Evolutionary conservation across 2,113 vertebrate genomes (phyloP).

Genomic region (Anhinga rufa): DNA sequence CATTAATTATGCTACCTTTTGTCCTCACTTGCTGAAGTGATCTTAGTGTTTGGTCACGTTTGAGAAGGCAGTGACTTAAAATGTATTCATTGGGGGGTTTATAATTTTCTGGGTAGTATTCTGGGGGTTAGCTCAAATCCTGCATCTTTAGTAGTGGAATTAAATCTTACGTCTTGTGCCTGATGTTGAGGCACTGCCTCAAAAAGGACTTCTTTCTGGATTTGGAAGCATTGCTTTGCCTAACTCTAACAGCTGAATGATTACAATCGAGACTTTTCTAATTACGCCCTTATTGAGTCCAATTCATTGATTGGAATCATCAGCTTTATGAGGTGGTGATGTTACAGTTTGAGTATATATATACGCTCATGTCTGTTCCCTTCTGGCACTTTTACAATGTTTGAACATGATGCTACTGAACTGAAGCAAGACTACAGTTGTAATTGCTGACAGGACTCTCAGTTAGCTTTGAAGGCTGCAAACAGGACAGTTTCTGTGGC

Average conservation of each 20-base stretch:
- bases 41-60: background rate
- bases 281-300: background rate
- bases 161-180: background rate
- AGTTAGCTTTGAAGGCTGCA: background rate
- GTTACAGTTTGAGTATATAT: background rate
- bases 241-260: background rate
- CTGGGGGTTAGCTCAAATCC: background rate
- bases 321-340: background rate
- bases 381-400: background rate
- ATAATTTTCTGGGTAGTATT: background rate
- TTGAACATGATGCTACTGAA: background rate
- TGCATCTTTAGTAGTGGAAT: background rate
- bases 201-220: background rate
- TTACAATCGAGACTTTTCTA: background rate
- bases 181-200: background rate
- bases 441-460: background rate
- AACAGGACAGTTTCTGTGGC: background rate
- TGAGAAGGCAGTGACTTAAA: background rate
- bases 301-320: background rate
- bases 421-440: background rate
- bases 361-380: background rate
- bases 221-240: background rate
- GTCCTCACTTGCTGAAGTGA: background rate
- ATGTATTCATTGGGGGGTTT: background rate
- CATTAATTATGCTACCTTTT: background rate